Evolutionary conservation across 2,797 vertebrate genomes (phyloP).

Genomic region (Melanotaenia parkinsoni): DNA sequence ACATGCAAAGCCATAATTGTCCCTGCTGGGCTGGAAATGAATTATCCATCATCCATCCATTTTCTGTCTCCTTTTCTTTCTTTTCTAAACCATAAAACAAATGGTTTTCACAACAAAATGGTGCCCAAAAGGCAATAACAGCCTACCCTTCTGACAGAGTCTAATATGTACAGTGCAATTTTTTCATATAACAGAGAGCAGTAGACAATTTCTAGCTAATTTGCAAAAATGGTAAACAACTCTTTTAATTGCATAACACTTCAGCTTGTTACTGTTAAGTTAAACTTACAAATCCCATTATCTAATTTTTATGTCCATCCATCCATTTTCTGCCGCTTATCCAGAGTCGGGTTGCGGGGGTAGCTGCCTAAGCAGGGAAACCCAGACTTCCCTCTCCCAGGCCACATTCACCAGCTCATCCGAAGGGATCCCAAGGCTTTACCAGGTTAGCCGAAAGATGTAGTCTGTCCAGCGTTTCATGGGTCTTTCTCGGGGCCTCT

Average conservation of each 20-base stretch:
- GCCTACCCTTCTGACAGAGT: constrained; percentile 1
- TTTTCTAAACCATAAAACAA: constrained; percentile 7
- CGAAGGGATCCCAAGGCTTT: too few species aligned
- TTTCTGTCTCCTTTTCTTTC: background rate
- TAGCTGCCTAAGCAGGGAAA: too few species aligned
- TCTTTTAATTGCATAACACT: too few species aligned
- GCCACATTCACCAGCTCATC: too few species aligned
- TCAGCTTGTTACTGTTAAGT: background rate
- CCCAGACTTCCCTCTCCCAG: too few species aligned
- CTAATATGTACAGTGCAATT: background rate
- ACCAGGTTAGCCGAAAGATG: too few species aligned
- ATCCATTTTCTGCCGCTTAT: too few species aligned
- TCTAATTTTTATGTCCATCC: background rate
- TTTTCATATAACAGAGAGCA: background rate
- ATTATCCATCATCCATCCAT: constrained; percentile 1
- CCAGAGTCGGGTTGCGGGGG: too few species aligned
- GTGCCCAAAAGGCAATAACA: background rate
- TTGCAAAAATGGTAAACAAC: background rate
- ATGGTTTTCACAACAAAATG: constrained; percentile 8
- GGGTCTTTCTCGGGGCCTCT: too few species aligned
- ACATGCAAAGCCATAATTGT: background rate
- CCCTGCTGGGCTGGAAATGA: background rate
- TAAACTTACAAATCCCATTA: background rate
- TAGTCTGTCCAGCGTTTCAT: too few species aligned
- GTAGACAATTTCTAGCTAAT: background rate